A percentile compares a stretch with the other conserved stretches of the same genome.
phyloP scores from a whole-genome alignment of 1,140 invertebrate species.

The Theocolax elegans region DNA sequence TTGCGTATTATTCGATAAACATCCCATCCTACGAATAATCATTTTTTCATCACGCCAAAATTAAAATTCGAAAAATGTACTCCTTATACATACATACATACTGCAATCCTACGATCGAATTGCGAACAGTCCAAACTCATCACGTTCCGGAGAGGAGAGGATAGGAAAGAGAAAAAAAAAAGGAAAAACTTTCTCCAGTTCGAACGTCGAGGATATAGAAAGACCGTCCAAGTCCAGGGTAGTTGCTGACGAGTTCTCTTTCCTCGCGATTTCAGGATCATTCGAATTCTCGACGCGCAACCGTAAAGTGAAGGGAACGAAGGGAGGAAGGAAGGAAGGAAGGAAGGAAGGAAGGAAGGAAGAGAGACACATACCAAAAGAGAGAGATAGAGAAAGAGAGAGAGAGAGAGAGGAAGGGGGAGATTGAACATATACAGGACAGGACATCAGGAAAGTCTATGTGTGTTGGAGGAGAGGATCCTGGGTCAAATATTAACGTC shows the following conservation, averaged over 20 bases:
- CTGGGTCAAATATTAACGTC: slow-evolving; percentile 67
- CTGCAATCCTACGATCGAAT: not conserved
- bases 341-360: not conserved
- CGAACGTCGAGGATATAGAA: not conserved
- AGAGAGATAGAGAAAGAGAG: not conserved
- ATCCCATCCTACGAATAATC: too few species aligned
- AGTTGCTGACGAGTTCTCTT: slow-evolving; percentile 23
- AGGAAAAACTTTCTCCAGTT: not conserved
- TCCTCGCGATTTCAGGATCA: slow-evolving; percentile 22
- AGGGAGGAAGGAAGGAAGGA: slow-evolving; percentile 22
- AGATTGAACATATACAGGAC: not conserved
- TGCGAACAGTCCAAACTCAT: slow-evolving; percentile 10
- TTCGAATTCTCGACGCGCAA: slow-evolving; percentile 35
- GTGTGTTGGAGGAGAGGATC: slow-evolving; percentile 32
- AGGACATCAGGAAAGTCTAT: not conserved
- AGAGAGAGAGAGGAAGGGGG: not conserved
- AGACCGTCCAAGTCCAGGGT: not conserved
- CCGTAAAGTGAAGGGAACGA: slow-evolving; percentile 30
- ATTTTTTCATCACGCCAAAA: too few species aligned
- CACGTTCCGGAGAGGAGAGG: too few species aligned
- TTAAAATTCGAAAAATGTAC: slow-evolving; percentile 6
- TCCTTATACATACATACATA: not conserved
- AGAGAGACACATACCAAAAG: not conserved
- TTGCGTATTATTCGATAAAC: too few species aligned
- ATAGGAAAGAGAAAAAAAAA: slow-evolving; percentile 8